Evolutionary conservation across 2,113 vertebrate species (phyloP).

Genomic region (Syngnathus scovelli): DNA sequence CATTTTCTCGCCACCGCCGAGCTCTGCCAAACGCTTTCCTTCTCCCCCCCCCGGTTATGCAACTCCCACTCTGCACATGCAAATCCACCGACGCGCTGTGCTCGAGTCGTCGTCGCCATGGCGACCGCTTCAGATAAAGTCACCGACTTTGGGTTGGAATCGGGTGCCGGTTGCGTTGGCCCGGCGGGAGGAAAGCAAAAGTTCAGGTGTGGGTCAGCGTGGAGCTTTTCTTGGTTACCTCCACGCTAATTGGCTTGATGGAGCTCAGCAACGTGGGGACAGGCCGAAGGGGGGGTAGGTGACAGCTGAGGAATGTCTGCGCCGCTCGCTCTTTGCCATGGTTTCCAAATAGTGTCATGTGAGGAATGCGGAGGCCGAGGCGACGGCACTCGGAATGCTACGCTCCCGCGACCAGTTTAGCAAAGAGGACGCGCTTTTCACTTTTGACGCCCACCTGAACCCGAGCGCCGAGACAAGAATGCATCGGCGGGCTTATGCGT

Average conservation of each 20-base stretch:
- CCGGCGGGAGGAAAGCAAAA: not conserved
- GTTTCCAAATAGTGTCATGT: constrained; percentile 81
- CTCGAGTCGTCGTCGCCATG: constrained; percentile 50
- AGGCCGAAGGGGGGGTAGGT: constrained; percentile 45
- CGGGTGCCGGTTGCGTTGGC: not conserved
- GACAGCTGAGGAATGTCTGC: constrained; percentile 85
- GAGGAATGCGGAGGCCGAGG: constrained; percentile 77
- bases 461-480: not conserved
- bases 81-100: constrained; percentile 61
- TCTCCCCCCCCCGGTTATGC: constrained; percentile 52
- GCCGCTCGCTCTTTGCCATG: constrained; percentile 68
- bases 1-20: constrained; percentile 27
- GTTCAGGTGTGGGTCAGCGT: constrained; percentile 52
- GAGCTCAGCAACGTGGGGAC: constrained; percentile 40
- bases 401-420: constrained; percentile 63
- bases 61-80: constrained; percentile 64
- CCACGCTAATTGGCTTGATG: constrained; percentile 42
- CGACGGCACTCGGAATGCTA: constrained; percentile 76
- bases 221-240: constrained; percentile 43
- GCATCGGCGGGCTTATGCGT: not conserved
- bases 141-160: constrained; percentile 31
- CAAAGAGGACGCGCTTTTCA: constrained; percentile 18
- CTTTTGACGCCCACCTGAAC: constrained; percentile 11
- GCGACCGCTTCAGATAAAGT: constrained; percentile 57
- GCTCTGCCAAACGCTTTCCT: constrained; percentile 29